These are phyloP conservation scores for Hoplostethus mediterraneus DNA, from an alignment of 2,797 vertebrate genomes.

Conservation along the genomic window DNA sequence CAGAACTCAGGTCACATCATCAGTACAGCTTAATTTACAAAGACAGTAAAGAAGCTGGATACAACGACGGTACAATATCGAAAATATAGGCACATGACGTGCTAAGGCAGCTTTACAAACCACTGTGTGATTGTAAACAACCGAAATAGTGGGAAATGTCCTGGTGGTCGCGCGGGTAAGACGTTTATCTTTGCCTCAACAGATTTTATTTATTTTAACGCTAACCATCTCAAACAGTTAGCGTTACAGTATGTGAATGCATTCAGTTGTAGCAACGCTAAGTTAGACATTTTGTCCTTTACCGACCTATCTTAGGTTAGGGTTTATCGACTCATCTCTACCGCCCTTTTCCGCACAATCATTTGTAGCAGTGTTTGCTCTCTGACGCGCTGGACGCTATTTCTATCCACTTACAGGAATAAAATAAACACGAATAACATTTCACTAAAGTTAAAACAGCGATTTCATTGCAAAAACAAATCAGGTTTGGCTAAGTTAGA, in stretches of 20 bases:
- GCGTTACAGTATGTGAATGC: rapidly evolving
- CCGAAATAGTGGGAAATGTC: slow-evolving; percentile 80
- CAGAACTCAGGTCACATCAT: background rate
- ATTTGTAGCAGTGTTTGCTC: background rate
- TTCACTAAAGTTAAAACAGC: background rate
- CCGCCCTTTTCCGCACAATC: slow-evolving; percentile 56
- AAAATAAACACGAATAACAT: background rate
- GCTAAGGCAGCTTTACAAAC: background rate
- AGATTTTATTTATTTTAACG: background rate
- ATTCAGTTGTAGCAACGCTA: background rate
- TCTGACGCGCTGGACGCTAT: background rate
- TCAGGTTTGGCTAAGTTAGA: background rate
- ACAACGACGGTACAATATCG: background rate
- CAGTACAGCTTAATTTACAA: background rate
- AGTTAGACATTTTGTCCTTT: background rate
- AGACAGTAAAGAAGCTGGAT: background rate
- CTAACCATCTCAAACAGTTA: rapidly evolving
- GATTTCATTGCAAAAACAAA: background rate
- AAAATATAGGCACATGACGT: slow-evolving; percentile 42
- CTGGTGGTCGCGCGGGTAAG: slow-evolving; percentile 85
- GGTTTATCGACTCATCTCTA: slow-evolving; percentile 9
- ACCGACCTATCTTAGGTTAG: background rate
- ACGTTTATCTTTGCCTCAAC: background rate
- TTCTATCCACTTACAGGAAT: background rate
- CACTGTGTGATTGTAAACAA: slow-evolving; percentile 46